Evolutionary conservation across 2,888 invertebrate genomes (phyloP).

Genomic region (Notodonta dromedarius): DNA sequence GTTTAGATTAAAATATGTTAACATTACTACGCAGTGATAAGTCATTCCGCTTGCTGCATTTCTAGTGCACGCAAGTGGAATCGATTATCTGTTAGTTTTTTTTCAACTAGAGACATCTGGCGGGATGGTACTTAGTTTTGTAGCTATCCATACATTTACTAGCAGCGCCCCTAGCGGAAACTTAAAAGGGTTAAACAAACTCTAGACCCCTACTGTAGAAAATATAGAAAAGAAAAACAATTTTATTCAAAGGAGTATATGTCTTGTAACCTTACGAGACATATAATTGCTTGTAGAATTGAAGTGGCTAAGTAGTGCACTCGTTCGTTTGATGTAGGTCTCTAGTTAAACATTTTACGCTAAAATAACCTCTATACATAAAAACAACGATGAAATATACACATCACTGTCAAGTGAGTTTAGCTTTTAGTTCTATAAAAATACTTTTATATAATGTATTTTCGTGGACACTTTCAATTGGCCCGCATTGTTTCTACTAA

Average conservation of each 20-base stretch:
- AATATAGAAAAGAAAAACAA: too few relatives aligned
- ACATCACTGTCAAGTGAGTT: conserved; percentile 18
- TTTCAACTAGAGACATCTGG: conserved; percentile 32
- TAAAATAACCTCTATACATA: not conserved
- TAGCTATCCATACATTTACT: too few relatives aligned
- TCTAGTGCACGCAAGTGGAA: conserved; percentile 25
- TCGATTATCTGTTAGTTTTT: conserved; percentile 23
- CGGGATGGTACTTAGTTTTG: too few relatives aligned
- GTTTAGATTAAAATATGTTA: conserved; percentile 15
- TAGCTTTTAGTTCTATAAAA: conserved; percentile 42
- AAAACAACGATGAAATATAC: conserved; percentile 22
- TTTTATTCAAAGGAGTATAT: too few relatives aligned
- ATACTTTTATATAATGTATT: conserved; percentile 29
- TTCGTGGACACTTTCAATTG: conserved; percentile 38
- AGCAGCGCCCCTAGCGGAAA: too few relatives aligned
- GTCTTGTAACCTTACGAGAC: too few relatives aligned
- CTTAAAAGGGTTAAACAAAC: too few relatives aligned
- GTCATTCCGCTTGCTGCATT: conserved; percentile 23
- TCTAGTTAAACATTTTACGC: not conserved
- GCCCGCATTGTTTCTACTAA: conserved; percentile 43
- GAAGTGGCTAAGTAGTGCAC: too few relatives aligned
- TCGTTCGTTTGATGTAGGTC: not conserved
- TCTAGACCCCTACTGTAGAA: too few relatives aligned
- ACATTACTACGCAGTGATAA: not conserved
- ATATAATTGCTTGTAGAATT: too few relatives aligned